phyloP scores from a whole-genome alignment of 1,140 invertebrate species.

The Metaphire vulgaris region DNA sequence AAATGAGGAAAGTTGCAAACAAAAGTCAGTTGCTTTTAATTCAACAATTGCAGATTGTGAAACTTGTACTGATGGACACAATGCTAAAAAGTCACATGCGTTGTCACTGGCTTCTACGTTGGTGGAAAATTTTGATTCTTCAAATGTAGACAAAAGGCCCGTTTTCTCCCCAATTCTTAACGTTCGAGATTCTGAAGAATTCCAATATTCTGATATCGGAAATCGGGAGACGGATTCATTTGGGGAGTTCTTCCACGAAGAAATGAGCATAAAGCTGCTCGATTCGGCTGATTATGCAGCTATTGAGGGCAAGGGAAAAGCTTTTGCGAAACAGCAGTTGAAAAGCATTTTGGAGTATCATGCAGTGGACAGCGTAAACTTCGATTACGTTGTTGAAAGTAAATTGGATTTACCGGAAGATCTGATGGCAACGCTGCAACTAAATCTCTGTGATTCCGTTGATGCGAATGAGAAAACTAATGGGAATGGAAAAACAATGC shows the following conservation, averaged over 20 bases:
- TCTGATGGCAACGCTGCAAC: neutral
- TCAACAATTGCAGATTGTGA: no score
- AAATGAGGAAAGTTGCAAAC: no score
- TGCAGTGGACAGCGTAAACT: neutral
- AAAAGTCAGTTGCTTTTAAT: no score
- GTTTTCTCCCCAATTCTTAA: neutral
- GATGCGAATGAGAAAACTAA: neutral
- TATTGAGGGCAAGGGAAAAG: no score
- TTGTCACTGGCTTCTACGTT: no score
- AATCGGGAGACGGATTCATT: neutral
- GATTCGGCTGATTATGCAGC: neutral
- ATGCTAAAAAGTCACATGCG: no score
- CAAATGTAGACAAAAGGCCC: neutral
- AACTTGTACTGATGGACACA: no score
- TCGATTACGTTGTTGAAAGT: neutral
- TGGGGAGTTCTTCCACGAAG: neutral
- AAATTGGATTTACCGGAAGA: neutral
- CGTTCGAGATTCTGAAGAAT: neutral
- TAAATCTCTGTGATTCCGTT: neutral
- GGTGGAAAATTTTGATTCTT: no score
- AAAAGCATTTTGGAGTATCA: neutral
- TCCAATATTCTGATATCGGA: neutral
- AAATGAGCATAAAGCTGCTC: neutral
- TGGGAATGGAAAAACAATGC: no score
- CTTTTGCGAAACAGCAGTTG: neutral